A percentile compares a stretch with the other conserved stretches of the same genome.
These are phyloP conservation scores for Drosophila vallismaia DNA, from an alignment of 2,888 invertebrate species.

Conservation along the genomic window DNA sequence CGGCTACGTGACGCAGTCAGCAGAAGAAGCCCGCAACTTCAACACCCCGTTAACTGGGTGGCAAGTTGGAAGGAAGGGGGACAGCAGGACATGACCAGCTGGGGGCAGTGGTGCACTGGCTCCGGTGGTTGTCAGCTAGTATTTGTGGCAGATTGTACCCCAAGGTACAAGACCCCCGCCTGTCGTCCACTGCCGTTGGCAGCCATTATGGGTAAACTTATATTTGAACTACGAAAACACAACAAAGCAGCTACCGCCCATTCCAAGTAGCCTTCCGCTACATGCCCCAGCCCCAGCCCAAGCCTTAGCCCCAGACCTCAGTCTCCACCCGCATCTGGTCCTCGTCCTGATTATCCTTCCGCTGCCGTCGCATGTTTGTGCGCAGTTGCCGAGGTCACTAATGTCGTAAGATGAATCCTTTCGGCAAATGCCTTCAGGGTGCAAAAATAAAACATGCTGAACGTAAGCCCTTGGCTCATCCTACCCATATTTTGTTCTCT, in stretches of 20 bases:
- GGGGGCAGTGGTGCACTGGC: conserved; percentile 11
- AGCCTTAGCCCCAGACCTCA: too few relatives aligned
- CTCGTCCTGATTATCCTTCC: conserved; percentile 39
- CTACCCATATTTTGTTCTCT: conserved; percentile 4
- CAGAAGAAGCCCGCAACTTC: conserved; percentile 74
- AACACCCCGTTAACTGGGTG: conserved; percentile 55
- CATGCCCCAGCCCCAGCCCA: background rate
- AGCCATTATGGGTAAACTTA: conserved; percentile 78
- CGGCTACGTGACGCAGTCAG: conserved; percentile 65
- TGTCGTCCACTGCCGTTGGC: conserved; percentile 59
- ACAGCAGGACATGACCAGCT: conserved; percentile 4
- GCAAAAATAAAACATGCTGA: conserved; percentile 76
- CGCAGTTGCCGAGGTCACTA: conserved; percentile 80
- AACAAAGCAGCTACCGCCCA: conserved; percentile 58
- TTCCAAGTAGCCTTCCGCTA: background rate
- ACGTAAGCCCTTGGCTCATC: conserved; percentile 37
- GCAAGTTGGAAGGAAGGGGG: conserved; percentile 8
- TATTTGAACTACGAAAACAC: conserved; percentile 71
- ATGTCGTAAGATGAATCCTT: conserved; percentile 82
- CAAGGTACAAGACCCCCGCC: conserved; percentile 60
- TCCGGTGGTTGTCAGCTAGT: conserved; percentile 46
- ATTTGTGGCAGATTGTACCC: conserved; percentile 76
- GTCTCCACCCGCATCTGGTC: conserved; percentile 11
- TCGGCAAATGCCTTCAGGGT: conserved; percentile 77
- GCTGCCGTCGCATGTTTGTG: conserved; percentile 58